These are phyloP conservation scores for Pyrgus malvae DNA, from an alignment of 2,888 invertebrate genomes.

Conservation along the genomic window DNA sequence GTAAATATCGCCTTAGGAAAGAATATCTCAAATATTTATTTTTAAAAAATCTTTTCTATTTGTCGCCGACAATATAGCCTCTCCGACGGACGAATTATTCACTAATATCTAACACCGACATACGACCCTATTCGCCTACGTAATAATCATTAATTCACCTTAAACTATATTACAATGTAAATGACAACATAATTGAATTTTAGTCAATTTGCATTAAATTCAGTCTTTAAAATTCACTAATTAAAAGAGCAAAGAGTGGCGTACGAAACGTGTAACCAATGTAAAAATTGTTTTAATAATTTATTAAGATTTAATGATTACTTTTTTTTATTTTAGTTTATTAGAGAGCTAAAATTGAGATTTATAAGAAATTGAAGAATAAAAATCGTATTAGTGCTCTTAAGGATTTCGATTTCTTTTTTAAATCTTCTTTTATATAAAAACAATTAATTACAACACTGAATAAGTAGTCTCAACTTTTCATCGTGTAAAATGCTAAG, in stretches of 20 bases:
- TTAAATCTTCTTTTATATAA: background rate
- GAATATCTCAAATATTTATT: too few species aligned
- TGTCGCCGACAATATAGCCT: background rate
- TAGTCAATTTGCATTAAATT: constrained; percentile 69
- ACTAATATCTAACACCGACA: constrained; percentile 53
- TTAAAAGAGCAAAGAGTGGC: constrained; percentile 57
- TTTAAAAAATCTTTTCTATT: too few species aligned
- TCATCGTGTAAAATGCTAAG: background rate
- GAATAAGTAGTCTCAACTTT: background rate
- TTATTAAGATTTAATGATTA: constrained; percentile 8
- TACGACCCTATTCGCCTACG: constrained; percentile 42
- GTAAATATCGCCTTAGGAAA: too few species aligned
- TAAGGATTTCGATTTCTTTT: background rate
- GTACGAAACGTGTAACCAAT: constrained; percentile 51
- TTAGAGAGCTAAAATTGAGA: constrained; percentile 22
- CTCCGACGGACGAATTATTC: background rate
- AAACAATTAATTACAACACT: background rate
- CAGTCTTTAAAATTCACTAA: constrained; percentile 77
- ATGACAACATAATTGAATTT: constrained; percentile 76
- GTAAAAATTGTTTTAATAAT: constrained; percentile 36
- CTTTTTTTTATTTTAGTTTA: constrained; percentile 25
- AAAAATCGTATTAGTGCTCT: constrained; percentile 16
- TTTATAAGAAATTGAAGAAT: constrained; percentile 20
- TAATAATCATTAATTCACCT: constrained; percentile 42
- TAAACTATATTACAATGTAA: constrained; percentile 56